Conservation (phyloP, 2,113 vertebrate species). For the Pterocles burchelli region DNA sequence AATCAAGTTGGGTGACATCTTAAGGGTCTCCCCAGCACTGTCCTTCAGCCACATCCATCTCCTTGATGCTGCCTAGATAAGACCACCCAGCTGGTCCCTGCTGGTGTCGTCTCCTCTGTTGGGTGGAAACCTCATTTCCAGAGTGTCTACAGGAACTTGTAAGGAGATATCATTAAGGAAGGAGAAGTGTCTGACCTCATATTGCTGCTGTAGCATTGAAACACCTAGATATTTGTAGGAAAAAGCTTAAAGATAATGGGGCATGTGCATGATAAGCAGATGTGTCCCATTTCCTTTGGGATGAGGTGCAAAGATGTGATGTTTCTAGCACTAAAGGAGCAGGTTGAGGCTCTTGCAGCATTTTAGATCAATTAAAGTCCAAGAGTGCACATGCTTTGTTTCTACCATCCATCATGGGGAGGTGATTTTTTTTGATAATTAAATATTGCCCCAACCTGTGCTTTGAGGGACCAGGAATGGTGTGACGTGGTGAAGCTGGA, state of each 20-base stretch:
- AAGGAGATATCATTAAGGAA: not conserved
- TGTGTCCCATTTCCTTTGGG: not conserved
- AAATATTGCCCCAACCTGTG: not conserved
- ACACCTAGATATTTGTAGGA: not conserved
- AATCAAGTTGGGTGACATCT: not conserved
- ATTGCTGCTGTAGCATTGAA: not conserved
- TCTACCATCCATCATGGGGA: not conserved
- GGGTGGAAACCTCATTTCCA: not conserved
- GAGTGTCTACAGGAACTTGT: not conserved
- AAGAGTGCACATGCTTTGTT: not conserved
- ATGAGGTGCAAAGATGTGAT: not conserved
- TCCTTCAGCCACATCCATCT: not conserved
- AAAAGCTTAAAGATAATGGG: not conserved
- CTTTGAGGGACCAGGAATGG: not conserved
- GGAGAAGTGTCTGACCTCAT: not conserved
- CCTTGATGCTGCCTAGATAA: not conserved
- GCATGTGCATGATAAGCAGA: not conserved
- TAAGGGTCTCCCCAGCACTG: not conserved
- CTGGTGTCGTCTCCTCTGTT: not conserved
- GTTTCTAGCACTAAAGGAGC: not conserved
- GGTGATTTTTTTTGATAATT: not conserved
- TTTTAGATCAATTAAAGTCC: not conserved
- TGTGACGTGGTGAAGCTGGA: fast-evolving
- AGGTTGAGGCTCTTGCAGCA: not conserved
- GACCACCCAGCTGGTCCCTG: not conserved